These are phyloP conservation scores for Mixornis gularis DNA, from an alignment of 2,113 vertebrate species.

Conservation along the genomic window DNA sequence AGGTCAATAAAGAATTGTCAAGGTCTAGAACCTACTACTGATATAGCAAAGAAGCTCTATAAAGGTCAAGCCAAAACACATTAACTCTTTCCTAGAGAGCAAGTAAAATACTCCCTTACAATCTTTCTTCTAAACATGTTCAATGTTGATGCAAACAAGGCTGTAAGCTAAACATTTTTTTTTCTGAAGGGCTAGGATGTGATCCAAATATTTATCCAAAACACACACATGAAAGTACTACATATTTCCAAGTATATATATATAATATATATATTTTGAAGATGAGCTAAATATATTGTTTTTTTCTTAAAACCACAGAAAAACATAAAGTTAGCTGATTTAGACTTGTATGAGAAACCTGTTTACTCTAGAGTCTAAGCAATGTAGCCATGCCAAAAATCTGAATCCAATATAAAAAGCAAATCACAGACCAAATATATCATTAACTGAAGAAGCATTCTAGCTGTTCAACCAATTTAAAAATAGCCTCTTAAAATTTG, in stretches of 20 bases:
- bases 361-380: background rate
- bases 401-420: constrained; percentile 26
- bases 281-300: background rate
- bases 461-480: background rate
- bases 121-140: background rate
- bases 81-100: background rate
- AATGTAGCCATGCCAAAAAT: background rate
- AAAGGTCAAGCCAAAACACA: background rate
- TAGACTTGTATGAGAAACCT: constrained; percentile 7
- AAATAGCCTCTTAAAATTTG: background rate
- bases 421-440: constrained; percentile 17
- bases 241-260: background rate
- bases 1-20: background rate
- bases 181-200: background rate
- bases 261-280: background rate
- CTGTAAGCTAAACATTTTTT: background rate
- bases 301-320: background rate
- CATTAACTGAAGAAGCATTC: background rate
- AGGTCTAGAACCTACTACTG: background rate
- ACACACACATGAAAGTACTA: background rate
- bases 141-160: background rate
- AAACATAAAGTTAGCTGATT: background rate
- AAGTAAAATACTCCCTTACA: background rate
- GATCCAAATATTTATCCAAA: background rate
- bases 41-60: background rate